These are phyloP conservation scores for Danio choprae DNA, from an alignment of 2,797 vertebrate genomes.

Conservation along the genomic window DNA sequence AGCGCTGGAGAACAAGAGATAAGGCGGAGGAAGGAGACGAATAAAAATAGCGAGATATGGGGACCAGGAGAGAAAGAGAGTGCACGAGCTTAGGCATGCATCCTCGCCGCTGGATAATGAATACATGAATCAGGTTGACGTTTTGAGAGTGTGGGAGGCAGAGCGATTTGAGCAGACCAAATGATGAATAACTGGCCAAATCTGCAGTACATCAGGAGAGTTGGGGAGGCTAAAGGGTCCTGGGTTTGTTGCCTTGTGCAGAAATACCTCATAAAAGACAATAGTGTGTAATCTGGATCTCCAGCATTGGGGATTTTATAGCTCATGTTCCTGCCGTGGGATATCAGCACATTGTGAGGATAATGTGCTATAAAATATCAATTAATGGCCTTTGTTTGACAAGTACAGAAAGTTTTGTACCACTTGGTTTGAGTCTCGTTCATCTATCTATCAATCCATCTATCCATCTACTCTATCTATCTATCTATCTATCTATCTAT, in stretches of 20 bases:
- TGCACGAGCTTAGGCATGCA: constrained; percentile 39
- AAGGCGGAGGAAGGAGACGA: constrained; percentile 30
- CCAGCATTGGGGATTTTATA: constrained; percentile 43
- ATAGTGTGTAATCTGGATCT: constrained; percentile 53
- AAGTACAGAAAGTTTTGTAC: constrained; percentile 24
- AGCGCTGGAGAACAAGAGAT: constrained; percentile 10
- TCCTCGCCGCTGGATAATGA: constrained; percentile 50
- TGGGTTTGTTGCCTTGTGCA: constrained; percentile 45
- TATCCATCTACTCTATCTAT: no score
- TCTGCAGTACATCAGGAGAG: constrained; percentile 54
- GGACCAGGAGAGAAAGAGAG: constrained; percentile 16
- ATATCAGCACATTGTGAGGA: constrained; percentile 28
- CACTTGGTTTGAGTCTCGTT: neutral
- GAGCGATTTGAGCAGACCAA: constrained; percentile 55
- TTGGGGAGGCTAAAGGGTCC: constrained; percentile 45
- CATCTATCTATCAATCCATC: no score
- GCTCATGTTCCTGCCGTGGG: constrained; percentile 38
- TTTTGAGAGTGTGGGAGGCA: constrained; percentile 54
- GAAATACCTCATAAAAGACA: constrained; percentile 54
- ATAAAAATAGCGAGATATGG: constrained; percentile 39
- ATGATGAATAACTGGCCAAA: constrained; percentile 59
- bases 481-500: no score
- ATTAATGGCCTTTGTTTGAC: constrained; percentile 49
- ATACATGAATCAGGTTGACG: constrained; percentile 56
- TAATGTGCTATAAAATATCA: constrained; percentile 52